Evolutionary conservation across 2,888 invertebrate species (phyloP), one percentile per base, ranked within the genome.

Genomic region (Siphlonurus alternatus): DNA sequence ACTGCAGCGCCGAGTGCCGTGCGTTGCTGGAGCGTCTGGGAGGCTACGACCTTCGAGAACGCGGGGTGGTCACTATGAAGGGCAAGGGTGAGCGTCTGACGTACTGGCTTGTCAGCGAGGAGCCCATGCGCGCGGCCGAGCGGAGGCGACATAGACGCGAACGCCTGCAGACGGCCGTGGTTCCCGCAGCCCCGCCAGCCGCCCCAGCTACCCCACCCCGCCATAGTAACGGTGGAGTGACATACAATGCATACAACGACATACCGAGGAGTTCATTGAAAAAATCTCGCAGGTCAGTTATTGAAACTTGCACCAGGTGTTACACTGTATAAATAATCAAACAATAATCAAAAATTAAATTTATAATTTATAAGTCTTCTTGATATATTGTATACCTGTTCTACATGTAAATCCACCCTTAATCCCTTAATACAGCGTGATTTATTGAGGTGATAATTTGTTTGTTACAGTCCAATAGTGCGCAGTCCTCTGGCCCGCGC

Each of bases 41-140:
- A 0, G 91, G 91, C 1, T 92, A 91, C 72, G 78, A 84, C n/a
- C 71, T 86, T 2, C 78, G 83, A 63, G 89, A 90, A 71, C 81
- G 92, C 0, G 92, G 92, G 0, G 71, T 88, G 25, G 82, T 91
- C 2, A 78, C 85, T 2, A 87, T 92, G 83, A 92, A 92, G 73
- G 91, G 91, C 60, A 91, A 91, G 74, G 88, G 88, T 0, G 88
- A 89, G 59, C 86, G 88, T 73, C 76, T 84, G 67, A 93, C 93
- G 1, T 92, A 86, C 74, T 93, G 91, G 90, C 75, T 93, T 53
- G 76, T 85, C 2, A 90, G 89, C 0, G 90, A 92, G 73, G 86
- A 89, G 65, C 78, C 82, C 5, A 56, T 56, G n/a, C 20, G 7
- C n/a, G 56, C 56, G 7, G 56, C 56, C 53, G 23, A 24, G 23